Conservation (phyloP, 2,113 vertebrate genomes). For the Neolamprologus falcicula region DNA sequence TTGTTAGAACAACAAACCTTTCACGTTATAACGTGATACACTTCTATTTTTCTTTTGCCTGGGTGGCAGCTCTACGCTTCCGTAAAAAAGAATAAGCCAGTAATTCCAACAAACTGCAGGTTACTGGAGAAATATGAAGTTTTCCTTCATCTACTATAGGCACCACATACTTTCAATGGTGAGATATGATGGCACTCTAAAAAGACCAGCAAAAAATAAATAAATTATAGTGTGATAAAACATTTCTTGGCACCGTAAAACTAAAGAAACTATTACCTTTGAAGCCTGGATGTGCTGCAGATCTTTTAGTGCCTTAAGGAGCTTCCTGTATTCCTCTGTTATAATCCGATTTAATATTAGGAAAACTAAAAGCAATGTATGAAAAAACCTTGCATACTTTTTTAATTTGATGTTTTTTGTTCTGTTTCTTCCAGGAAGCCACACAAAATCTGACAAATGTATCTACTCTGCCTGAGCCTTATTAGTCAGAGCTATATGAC, state of each 20-base stretch:
- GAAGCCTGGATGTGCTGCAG: constrained; percentile 14
- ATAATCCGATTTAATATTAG: background rate
- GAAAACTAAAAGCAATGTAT: background rate
- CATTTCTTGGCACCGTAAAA: constrained; percentile 30
- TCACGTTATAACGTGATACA: too few species aligned
- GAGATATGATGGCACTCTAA: constrained; percentile 29
- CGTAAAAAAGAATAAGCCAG: background rate
- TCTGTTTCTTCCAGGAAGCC: background rate
- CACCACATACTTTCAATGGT: constrained; percentile 20
- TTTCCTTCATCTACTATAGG: background rate
- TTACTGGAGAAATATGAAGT: background rate
- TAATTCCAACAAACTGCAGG: background rate
- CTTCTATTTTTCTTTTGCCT: too few species aligned
- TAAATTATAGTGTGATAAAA: constrained; percentile 37
- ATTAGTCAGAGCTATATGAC: constrained; percentile 21
- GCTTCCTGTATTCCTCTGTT: background rate
- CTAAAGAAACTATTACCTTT: constrained; percentile 55
- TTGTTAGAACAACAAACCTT: too few species aligned
- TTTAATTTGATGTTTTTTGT: background rate
- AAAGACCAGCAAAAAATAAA: constrained; percentile 17
- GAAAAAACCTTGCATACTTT: background rate
- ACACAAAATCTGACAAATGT: background rate
- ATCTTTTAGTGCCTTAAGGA: background rate
- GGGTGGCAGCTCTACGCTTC: too few species aligned
- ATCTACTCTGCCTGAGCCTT: background rate